These are phyloP conservation scores for Lampris megalopsis DNA, from an alignment of 2,113 vertebrate species.

Conservation along the genomic window DNA sequence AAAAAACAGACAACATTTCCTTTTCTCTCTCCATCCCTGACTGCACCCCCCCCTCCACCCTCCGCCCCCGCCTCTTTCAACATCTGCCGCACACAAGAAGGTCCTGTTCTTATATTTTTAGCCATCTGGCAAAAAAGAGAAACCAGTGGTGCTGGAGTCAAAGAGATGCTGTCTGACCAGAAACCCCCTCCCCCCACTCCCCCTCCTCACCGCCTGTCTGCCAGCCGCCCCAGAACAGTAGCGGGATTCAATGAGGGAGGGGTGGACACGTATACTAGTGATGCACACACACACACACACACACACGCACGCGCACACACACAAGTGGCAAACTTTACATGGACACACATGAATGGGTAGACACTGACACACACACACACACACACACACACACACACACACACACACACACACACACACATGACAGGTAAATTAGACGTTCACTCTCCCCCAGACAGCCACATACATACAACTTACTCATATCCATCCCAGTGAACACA, in stretches of 20 bases:
- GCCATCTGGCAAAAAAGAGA: constrained; percentile 55
- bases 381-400: background rate
- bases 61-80: constrained; percentile 41
- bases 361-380: background rate
- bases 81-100: constrained; percentile 70
- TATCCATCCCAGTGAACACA: background rate
- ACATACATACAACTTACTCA: background rate
- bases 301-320: constrained; percentile 31
- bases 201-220: constrained; percentile 38
- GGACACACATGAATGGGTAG: background rate
- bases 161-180: constrained; percentile 75
- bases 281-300: constrained; percentile 32
- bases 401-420: background rate
- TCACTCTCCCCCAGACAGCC: background rate
- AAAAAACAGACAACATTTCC: constrained; percentile 35
- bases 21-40: constrained; percentile 38
- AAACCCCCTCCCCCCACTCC: constrained; percentile 37
- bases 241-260: constrained; percentile 71
- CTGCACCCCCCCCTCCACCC: constrained; percentile 14
- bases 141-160: constrained; percentile 60
- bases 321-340: background rate
- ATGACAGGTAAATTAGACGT: background rate
- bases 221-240: constrained; percentile 73
- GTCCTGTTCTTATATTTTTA: constrained; percentile 76
- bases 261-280: constrained; percentile 41